Evolutionary conservation across 2,888 invertebrate genomes (phyloP).

Genomic region (Ormyrus labotus): DNA sequence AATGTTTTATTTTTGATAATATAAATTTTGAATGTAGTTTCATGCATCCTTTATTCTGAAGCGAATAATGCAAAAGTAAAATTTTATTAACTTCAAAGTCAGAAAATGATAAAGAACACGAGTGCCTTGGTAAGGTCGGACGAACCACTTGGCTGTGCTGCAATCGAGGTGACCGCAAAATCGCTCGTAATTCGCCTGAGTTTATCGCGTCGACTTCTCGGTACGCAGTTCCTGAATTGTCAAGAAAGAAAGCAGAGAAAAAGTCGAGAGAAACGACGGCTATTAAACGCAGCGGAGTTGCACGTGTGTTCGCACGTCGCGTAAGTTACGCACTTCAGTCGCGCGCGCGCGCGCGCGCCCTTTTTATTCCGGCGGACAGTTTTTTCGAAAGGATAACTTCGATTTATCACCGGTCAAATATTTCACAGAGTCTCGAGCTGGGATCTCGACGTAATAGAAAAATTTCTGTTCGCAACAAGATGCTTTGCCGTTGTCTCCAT

Average conservation of each 20-base stretch:
- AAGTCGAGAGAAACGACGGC: not conserved
- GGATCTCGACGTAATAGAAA: constrained; percentile 40
- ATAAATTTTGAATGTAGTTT: too few relatives aligned
- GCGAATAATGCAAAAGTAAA: not conserved
- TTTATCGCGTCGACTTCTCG: constrained; percentile 70
- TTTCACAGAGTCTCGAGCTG: constrained; percentile 18
- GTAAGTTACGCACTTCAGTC: constrained; percentile 60
- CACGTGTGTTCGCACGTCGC: constrained; percentile 23
- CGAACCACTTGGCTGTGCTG: constrained; percentile 50
- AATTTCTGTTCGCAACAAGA: not conserved
- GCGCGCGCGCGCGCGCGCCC: constrained; percentile 20
- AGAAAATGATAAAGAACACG: constrained; percentile 37
- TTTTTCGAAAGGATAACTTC: constrained; percentile 27
- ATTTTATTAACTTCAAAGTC: constrained; percentile 43
- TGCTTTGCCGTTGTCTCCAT: not conserved
- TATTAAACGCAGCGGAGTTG: not conserved
- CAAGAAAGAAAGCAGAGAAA: constrained; percentile 1
- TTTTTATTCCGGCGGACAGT: constrained; percentile 9
- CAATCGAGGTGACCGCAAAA: constrained; percentile 63
- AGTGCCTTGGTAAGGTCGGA: constrained; percentile 68
- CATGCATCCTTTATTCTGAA: too few relatives aligned
- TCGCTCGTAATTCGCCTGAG: constrained; percentile 70
- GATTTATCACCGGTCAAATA: constrained; percentile 45
- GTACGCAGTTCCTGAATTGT: constrained; percentile 53
- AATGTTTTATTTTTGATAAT: too few relatives aligned